These are phyloP conservation scores for Drosophila kohkoa DNA, from an alignment of 1,140 invertebrate genomes.

Conservation along the genomic window DNA sequence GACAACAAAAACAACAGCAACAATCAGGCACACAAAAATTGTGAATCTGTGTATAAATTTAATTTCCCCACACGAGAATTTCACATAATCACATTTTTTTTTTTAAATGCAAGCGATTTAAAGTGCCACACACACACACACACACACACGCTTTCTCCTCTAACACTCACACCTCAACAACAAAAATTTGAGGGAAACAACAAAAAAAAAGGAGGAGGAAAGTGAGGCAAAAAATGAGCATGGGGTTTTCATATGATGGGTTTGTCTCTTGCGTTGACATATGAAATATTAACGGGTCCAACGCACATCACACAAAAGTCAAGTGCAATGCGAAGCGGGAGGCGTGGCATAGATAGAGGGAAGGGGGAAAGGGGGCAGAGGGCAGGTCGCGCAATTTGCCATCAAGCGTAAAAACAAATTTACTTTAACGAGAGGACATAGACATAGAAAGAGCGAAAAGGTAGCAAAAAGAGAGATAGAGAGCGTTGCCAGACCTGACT, in stretches of 20 bases:
- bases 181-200: not conserved
- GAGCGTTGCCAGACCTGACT: slow-evolving; percentile 37
- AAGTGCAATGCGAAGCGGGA: slow-evolving; percentile 37
- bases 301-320: slow-evolving; percentile 48
- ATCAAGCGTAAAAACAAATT: slow-evolving; percentile 80
- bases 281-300: slow-evolving; percentile 79
- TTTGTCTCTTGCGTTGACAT: slow-evolving; percentile 68
- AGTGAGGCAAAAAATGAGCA: not conserved
- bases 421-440: slow-evolving; percentile 72
- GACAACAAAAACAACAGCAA: slow-evolving; percentile 16
- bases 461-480: slow-evolving; percentile 5
- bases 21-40: slow-evolving; percentile 43
- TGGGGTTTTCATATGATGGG: slow-evolving; percentile 13
- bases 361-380: not conserved
- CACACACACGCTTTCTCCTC: too few relatives aligned
- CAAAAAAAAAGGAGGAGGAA: not conserved
- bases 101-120: slow-evolving; percentile 77
- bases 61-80: slow-evolving; percentile 70
- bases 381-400: slow-evolving; percentile 67
- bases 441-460: slow-evolving; percentile 7
- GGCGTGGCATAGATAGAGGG: not conserved
- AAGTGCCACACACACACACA: slow-evolving; percentile 30
- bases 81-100: slow-evolving; percentile 82
- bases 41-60: slow-evolving; percentile 80
- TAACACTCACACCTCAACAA: slow-evolving; percentile 15